Base-by-base conservation (phyloP, 1,140 invertebrate genomes). In the Pseudobourletiella spinata region DNA sequence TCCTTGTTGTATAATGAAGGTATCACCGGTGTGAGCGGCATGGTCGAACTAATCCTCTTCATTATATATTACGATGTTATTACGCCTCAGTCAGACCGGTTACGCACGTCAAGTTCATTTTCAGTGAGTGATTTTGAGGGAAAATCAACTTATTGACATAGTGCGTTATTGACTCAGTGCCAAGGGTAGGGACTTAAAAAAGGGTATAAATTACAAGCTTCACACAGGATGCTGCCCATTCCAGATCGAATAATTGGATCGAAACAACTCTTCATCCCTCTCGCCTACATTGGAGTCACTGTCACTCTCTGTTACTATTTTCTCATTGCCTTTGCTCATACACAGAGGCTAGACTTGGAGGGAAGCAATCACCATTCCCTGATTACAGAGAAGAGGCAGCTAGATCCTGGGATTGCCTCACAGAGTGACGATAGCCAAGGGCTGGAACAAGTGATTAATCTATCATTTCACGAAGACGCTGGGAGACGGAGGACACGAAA, bases 211-310 rank as follows among this genome's bases (percentile, higher is more conserved):
- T 46, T 46, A 11, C n/a, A 3, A 46, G 43, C 6, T 20, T 14
- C 22, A 16, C 29, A 25, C 44, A 61, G 42, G 44, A 68, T 68
- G 66, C 52, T 61, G n/a, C 63, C 63, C 63, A 65, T 68, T 68
- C 63, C 66, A 57, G 59, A 44, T 62, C 57, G 54, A 57, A 61
- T 68, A 29, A 57, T 64, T 54, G 59, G 48, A 26, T 64, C 66
- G 62, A 62, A 60, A 25, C 28, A 32, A 62, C 52, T 61, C 51
- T 63, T 62, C 42, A 55, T 68, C n/a, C 66, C 62, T 24, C 24
- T 65, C 2, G 48, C 62, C n/a, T 68, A 68, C 32, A 35, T 65
- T 35, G 59, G 28, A 16, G 59, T 57, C 22, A 65, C 66, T 28
- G 43, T 43, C 25, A 28, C 48, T 20, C 32, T 68, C 54, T 64